Conservation (phyloP, 1,140 invertebrate species). For the Dinothrombium tinctorium region DNA sequence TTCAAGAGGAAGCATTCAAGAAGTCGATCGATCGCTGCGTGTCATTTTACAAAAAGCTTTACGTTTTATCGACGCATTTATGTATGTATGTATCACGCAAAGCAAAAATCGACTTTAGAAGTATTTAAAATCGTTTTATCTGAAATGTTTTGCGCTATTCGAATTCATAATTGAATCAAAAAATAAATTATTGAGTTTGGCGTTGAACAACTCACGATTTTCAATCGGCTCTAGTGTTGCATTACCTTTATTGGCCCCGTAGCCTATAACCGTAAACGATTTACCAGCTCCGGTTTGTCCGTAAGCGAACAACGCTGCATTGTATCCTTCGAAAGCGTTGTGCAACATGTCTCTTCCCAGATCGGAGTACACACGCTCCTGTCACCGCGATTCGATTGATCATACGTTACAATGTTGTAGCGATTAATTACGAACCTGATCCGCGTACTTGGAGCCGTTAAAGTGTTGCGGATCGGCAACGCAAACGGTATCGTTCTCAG, state of each 20-base stretch:
- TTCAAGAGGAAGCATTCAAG: too few relatives aligned
- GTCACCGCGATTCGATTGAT: slow-evolving; percentile 5
- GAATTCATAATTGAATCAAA: slow-evolving; percentile 3
- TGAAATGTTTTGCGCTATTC: slow-evolving; percentile 15
- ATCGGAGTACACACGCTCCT: slow-evolving; percentile 30
- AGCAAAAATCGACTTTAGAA: too few relatives aligned
- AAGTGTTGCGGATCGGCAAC: slow-evolving; percentile 21
- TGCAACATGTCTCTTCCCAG: slow-evolving; percentile 31
- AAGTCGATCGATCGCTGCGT: too few relatives aligned
- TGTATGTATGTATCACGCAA: too few relatives aligned
- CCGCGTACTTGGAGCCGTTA: slow-evolving; percentile 26
- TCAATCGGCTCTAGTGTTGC: slow-evolving; percentile 5
- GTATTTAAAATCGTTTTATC: too few relatives aligned
- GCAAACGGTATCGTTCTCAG: slow-evolving; percentile 22
- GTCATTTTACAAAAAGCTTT: too few relatives aligned
- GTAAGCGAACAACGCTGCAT: slow-evolving; percentile 35
- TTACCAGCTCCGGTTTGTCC: slow-evolving; percentile 38
- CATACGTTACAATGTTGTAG: background rate
- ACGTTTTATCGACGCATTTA: too few relatives aligned
- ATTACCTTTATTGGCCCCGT: slow-evolving; percentile 32
- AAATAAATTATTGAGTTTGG: background rate
- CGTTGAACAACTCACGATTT: slow-evolving; percentile 7
- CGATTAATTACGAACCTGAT: slow-evolving; percentile 19
- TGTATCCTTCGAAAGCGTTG: slow-evolving; percentile 38
- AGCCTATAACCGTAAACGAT: slow-evolving; percentile 36